Conservation (phyloP, 2,888 invertebrate species). For the Synanthedon andrenaeformis region DNA sequence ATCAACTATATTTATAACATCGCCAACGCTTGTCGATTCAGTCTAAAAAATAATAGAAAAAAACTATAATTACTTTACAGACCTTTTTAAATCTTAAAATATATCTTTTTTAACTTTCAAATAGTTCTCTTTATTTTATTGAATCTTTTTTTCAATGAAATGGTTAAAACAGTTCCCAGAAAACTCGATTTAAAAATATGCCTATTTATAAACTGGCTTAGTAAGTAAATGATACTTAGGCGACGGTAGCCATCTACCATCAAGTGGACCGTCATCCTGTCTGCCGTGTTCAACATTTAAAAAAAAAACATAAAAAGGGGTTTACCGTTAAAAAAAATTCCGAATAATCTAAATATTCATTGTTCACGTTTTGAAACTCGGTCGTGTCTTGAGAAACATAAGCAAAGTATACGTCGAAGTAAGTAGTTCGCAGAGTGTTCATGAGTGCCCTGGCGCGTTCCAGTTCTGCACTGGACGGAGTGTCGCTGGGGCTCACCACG, state of each 20-base stretch:
- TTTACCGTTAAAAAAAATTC: slow-evolving; percentile 55
- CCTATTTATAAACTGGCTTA: too few species aligned
- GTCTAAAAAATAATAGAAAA: slow-evolving; percentile 26
- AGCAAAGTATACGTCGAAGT: slow-evolving; percentile 67
- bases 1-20: slow-evolving; percentile 37
- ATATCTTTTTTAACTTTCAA: too few species aligned
- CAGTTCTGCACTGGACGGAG: slow-evolving; percentile 51
- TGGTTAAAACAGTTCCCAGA: too few species aligned
- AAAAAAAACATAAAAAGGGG: background rate
- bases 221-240: too few species aligned
- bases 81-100: too few species aligned
- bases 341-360: slow-evolving; percentile 57
- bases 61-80: background rate
- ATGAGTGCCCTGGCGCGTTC: slow-evolving; percentile 48
- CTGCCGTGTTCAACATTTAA: too few species aligned
- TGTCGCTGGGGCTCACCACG: slow-evolving; percentile 59
- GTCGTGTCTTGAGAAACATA: slow-evolving; percentile 55
- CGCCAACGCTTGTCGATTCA: slow-evolving; percentile 31
- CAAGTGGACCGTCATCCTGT: too few species aligned
- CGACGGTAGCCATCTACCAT: too few species aligned
- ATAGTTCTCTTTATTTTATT: too few species aligned
- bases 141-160: too few species aligned
- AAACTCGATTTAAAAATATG: too few species aligned
- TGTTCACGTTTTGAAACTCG: slow-evolving; percentile 56
- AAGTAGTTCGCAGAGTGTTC: slow-evolving; percentile 45